Evolutionary conservation across 2,797 vertebrate genomes (phyloP).

Genomic region (Dryobates pubescens): DNA sequence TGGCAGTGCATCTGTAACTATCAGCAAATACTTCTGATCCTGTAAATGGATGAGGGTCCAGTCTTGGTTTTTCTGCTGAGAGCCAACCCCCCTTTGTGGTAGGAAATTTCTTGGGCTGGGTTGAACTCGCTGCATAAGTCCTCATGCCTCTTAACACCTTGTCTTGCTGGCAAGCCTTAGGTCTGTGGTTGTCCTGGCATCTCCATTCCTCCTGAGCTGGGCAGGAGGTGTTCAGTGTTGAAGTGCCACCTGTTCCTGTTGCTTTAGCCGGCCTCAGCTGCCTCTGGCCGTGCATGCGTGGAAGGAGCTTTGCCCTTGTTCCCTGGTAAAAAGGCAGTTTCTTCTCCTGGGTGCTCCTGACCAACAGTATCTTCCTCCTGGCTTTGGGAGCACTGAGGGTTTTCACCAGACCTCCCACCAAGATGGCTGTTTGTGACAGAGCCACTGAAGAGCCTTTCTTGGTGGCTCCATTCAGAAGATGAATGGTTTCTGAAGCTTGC

Average conservation of each 20-base stretch:
- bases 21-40: neutral
- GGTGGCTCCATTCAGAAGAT: neutral
- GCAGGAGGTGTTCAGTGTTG: rapidly evolving
- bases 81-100: neutral
- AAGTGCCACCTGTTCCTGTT: neutral
- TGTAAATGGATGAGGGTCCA: neutral
- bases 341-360: neutral
- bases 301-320: neutral
- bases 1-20: neutral
- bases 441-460: neutral
- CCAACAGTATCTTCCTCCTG: neutral
- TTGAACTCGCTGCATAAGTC: rapidly evolving
- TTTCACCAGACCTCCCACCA: constrained; percentile 41
- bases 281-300: rapidly evolving
- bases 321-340: rapidly evolving
- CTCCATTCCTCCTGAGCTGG: neutral
- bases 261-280: rapidly evolving
- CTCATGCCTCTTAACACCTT: rapidly evolving
- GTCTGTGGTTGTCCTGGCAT: neutral
- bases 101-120: neutral
- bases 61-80: neutral
- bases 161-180: neutral
- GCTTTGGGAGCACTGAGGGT: neutral
- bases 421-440: neutral
- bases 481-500: constrained; percentile 13